Evolutionary conservation across 1,140 invertebrate genomes (phyloP).

Genomic region (Octopus bimaculoides): DNA sequence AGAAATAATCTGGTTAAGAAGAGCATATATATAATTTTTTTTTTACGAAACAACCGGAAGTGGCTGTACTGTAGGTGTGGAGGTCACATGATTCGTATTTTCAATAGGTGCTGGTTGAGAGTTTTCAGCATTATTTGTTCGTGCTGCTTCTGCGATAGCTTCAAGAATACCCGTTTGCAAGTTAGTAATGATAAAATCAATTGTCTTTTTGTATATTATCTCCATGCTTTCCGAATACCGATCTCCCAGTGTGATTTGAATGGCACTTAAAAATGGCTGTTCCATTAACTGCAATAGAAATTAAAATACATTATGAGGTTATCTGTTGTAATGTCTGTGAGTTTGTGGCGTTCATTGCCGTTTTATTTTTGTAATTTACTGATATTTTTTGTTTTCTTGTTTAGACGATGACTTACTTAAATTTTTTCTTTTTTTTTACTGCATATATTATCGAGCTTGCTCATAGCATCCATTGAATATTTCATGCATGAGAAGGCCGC

Average conservation of each 20-base stretch:
- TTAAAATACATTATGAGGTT: slow-evolving; percentile 7
- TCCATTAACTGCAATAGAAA: slow-evolving; percentile 66
- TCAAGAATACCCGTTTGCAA: slow-evolving; percentile 65
- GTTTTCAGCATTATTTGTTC: neutral
- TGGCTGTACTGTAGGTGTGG: too few species aligned
- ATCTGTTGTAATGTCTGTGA: neutral
- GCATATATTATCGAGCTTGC: too few species aligned
- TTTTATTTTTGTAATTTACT: too few species aligned
- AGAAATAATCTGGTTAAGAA: too few species aligned
- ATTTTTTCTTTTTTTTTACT: too few species aligned
- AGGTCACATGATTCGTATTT: neutral
- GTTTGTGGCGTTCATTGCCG: too few species aligned
- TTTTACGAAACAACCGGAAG: too few species aligned
- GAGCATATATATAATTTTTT: too few species aligned
- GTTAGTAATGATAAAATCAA: slow-evolving; percentile 85
- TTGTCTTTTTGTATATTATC: slow-evolving; percentile 84
- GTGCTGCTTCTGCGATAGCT: neutral
- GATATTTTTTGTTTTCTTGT: too few species aligned
- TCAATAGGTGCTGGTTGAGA: neutral
- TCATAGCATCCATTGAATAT: too few species aligned
- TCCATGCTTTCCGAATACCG: slow-evolving; percentile 88
- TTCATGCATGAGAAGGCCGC: too few species aligned
- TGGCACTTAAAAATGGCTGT: slow-evolving; percentile 65
- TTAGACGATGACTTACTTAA: too few species aligned
- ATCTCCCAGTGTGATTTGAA: slow-evolving; percentile 79